Percentiles rank a stretch among this genome's conserved stretches.
These are phyloP conservation scores for Leucoraja ocellata DNA, from an alignment of 2,797 vertebrate genomes.

Conservation along the genomic window DNA sequence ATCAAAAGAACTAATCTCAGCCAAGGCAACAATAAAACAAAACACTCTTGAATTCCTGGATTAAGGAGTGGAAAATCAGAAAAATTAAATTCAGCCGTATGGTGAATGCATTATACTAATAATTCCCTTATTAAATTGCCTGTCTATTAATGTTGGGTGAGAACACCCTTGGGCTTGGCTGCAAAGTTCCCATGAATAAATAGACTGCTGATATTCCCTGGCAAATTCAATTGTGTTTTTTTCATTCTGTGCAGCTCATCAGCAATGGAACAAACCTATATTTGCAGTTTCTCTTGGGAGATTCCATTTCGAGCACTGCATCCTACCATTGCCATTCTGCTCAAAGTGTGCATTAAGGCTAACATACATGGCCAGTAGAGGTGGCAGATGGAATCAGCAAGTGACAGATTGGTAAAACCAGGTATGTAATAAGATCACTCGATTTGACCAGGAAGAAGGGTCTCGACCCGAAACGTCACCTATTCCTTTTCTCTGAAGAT, in stretches of 20 bases:
- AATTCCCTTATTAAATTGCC: neutral
- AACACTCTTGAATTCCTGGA: neutral
- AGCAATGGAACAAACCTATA: neutral
- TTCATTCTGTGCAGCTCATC: neutral
- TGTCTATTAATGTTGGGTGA: neutral
- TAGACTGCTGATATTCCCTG: neutral
- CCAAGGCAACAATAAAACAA: slow-evolving; percentile 1
- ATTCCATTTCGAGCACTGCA: neutral
- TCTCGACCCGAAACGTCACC: no score
- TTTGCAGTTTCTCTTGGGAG: neutral
- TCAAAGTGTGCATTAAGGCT: neutral
- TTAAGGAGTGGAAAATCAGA: neutral
- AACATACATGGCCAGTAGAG: neutral
- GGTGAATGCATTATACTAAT: neutral
- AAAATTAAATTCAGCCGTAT: neutral
- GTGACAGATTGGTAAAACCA: neutral
- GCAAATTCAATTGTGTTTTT: neutral
- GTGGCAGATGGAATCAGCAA: neutral
- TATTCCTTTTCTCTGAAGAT: no score
- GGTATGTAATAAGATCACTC: neutral
- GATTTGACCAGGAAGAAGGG: no score
- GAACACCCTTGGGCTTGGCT: neutral
- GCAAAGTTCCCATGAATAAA: neutral
- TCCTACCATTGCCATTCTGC: neutral
- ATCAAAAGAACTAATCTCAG: neutral